Evolutionary conservation across 35 echinoderm and acorn worm species (phyloP).

Genomic region (Anneissia japonica): DNA sequence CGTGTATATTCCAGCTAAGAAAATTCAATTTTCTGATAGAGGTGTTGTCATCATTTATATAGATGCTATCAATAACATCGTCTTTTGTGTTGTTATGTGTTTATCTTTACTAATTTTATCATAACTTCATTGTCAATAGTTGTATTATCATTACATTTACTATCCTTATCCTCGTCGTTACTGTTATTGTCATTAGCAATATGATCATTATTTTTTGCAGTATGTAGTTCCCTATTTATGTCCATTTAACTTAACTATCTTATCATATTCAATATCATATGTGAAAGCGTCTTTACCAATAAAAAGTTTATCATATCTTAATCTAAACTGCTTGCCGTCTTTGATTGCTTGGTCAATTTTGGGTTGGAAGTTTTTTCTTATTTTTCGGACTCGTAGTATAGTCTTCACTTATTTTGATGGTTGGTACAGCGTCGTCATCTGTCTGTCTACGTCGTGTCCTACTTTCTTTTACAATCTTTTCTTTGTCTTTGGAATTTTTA

Average conservation of each 20-base stretch:
- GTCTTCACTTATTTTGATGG: background rate
- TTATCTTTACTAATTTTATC: too few relatives aligned
- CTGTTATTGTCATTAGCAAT: too few relatives aligned
- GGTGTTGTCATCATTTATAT: too few relatives aligned
- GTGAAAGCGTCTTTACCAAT: background rate
- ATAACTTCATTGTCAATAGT: too few relatives aligned
- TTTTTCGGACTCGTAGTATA: background rate
- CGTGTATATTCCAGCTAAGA: too few relatives aligned
- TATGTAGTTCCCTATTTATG: background rate
- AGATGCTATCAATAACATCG: too few relatives aligned
- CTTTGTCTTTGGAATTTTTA: background rate
- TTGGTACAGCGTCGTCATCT: too few relatives aligned
- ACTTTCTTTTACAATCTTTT: background rate
- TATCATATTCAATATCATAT: background rate
- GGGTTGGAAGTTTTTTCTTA: background rate
- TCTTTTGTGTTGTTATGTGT: too few relatives aligned
- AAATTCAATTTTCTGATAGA: too few relatives aligned
- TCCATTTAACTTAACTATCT: background rate
- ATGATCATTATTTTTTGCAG: too few relatives aligned
- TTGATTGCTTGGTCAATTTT: background rate
- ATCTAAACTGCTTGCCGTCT: background rate
- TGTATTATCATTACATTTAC: too few relatives aligned
- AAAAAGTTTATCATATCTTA: background rate
- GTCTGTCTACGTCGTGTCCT: background rate
- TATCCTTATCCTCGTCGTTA: too few relatives aligned